phyloP scores from a whole-genome alignment of 2,113 vertebrate species.

The Neolamprologus variostigma region DNA sequence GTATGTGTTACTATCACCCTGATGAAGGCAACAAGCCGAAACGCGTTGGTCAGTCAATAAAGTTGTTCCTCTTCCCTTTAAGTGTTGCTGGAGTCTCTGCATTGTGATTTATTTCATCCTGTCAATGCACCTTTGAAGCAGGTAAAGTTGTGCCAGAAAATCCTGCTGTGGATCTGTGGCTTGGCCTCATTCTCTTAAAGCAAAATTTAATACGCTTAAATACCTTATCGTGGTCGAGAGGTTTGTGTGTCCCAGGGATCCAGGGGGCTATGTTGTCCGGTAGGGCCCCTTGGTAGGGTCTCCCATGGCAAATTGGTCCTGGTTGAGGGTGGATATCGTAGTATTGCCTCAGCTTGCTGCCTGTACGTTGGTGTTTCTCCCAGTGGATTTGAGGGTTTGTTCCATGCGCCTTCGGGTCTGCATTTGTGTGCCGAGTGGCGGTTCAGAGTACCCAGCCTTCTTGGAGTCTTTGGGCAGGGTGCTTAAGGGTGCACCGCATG shows the following conservation, averaged over 20 bases:
- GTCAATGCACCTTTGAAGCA: background rate
- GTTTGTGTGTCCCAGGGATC: background rate
- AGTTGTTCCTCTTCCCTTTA: background rate
- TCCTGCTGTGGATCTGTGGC: background rate
- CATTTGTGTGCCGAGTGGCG: background rate
- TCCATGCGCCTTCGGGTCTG: background rate
- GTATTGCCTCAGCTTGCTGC: background rate
- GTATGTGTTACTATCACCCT: background rate
- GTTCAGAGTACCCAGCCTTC: background rate
- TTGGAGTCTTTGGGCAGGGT: background rate
- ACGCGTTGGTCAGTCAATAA: background rate
- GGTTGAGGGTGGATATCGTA: background rate
- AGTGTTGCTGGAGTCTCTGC: background rate
- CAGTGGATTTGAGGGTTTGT: background rate
- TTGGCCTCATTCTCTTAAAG: background rate
- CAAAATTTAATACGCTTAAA: background rate
- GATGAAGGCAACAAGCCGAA: background rate
- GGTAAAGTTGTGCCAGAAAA: background rate
- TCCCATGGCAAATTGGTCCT: background rate
- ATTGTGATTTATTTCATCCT: background rate
- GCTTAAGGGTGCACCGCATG: background rate
- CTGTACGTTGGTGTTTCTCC: background rate
- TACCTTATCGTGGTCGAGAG: rapidly evolving
- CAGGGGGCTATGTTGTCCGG: background rate
- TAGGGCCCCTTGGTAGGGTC: background rate